Evolutionary conservation across 2,888 invertebrate species (phyloP).

Genomic region (Heterodera filipjevi): DNA sequence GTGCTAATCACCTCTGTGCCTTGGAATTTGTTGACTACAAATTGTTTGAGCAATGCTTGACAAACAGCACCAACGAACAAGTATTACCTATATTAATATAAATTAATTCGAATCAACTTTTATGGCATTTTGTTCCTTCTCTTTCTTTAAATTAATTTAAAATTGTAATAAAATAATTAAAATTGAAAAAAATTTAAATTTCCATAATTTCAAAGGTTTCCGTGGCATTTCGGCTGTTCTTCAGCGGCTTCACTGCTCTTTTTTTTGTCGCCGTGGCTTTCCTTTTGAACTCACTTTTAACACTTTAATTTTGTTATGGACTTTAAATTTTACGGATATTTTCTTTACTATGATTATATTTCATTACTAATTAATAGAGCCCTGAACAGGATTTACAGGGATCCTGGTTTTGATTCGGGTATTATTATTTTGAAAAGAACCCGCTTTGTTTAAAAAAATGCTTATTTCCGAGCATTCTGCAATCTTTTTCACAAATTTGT

Average conservation of each 20-base stretch:
- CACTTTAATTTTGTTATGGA: not conserved
- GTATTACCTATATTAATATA: not conserved
- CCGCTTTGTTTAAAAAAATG: too few species aligned
- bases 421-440: too few species aligned
- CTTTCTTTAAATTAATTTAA: not conserved
- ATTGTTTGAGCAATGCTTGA: conserved; percentile 48
- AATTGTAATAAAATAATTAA: too few species aligned
- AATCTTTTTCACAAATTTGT: too few species aligned
- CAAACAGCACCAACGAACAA: not conserved
- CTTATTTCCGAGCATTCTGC: too few species aligned
- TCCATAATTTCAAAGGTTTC: not conserved
- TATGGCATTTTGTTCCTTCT: not conserved
- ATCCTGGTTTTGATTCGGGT: too few species aligned
- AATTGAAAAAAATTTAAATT: too few species aligned
- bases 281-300: not conserved
- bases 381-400: too few species aligned
- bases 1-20: conserved; percentile 57
- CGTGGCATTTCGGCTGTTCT: not conserved
- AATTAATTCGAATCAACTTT: not conserved
- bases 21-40: conserved; percentile 54
- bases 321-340: too few species aligned
- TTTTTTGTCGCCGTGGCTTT: not conserved
- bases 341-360: too few species aligned
- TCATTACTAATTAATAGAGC: too few species aligned
- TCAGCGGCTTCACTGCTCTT: not conserved